These are phyloP conservation scores for Spea hammondii DNA, from an alignment of 2,797 vertebrate species.

Conservation along the genomic window DNA sequence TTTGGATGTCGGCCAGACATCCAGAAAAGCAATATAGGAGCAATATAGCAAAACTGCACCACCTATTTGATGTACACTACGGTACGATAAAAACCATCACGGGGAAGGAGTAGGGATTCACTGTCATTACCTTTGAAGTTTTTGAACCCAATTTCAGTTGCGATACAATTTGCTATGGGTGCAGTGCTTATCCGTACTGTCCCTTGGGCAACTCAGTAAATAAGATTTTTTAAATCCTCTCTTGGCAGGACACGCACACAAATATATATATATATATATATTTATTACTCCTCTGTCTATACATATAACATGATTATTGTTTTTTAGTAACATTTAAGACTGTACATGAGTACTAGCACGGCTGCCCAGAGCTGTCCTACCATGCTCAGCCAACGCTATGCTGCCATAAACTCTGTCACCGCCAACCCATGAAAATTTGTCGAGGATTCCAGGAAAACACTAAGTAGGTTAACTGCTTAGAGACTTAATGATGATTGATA, in stretches of 20 bases:
- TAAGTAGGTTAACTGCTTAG: too few species aligned
- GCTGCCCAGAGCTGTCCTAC: background rate
- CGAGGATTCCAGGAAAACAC: background rate
- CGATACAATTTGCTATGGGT: constrained; percentile 16
- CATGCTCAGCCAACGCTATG: background rate
- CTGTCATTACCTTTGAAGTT: constrained; percentile 34
- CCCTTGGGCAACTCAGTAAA: constrained; percentile 25
- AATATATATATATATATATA: background rate
- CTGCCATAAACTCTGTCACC: background rate
- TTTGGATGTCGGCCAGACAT: too few species aligned
- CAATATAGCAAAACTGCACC: too few species aligned
- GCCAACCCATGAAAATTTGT: too few species aligned
- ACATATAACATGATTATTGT: background rate
- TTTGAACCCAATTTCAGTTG: constrained; percentile 27
- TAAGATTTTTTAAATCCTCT: constrained; percentile 27
- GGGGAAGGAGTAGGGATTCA: background rate
- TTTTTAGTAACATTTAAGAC: too few species aligned
- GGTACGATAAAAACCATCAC: background rate
- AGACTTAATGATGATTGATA: background rate
- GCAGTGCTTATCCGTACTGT: constrained; percentile 19
- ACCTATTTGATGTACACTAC: too few species aligned
- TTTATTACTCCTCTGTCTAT: background rate
- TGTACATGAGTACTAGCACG: background rate
- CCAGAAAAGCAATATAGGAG: too few species aligned
- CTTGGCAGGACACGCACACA: constrained; percentile 4